These are phyloP conservation scores for Hucho hucho DNA, from an alignment of 2,113 vertebrate genomes.

Conservation along the genomic window DNA sequence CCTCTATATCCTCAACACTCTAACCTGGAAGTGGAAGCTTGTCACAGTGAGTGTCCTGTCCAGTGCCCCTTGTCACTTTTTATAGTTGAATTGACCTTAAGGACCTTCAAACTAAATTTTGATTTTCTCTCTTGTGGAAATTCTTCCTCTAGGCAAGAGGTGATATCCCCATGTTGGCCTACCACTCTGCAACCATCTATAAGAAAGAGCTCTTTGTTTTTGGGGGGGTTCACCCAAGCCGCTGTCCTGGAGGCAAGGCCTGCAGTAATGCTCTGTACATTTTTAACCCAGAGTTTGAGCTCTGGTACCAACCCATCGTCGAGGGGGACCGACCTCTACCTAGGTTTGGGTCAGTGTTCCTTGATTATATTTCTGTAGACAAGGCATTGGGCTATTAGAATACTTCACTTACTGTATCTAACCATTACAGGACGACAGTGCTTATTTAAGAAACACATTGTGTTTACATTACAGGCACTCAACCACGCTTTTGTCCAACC, in stretches of 20 bases:
- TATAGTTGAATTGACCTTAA: not conserved
- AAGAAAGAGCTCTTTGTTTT: conserved; percentile 86
- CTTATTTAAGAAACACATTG: not conserved
- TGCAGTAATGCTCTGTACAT: conserved; percentile 85
- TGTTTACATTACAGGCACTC: conserved; percentile 71
- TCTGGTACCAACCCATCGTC: conserved; percentile 91
- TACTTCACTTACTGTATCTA: not conserved
- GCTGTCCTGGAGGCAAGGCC: conserved; percentile 29
- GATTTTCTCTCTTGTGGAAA: conserved; percentile 1
- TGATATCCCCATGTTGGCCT: conserved; percentile 75
- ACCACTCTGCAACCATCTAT: conserved; percentile 83
- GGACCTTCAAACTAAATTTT: not conserved
- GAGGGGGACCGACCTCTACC: conserved; percentile 84
- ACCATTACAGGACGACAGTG: not conserved
- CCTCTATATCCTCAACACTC: conserved; percentile 80
- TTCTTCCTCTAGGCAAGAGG: conserved; percentile 77
- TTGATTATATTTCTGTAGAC: not conserved
- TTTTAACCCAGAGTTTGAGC: conserved; percentile 86
- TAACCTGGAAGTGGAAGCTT: conserved; percentile 84
- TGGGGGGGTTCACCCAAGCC: conserved; percentile 68
- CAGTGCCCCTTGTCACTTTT: not conserved
- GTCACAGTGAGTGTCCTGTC: conserved; percentile 65
- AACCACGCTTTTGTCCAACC: conserved; percentile 80
- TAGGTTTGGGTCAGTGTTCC: conserved; percentile 80
- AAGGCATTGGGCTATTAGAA: not conserved